Conservation (phyloP, 2,113 vertebrate genomes). For the Epinephelus fuscoguttatus region DNA sequence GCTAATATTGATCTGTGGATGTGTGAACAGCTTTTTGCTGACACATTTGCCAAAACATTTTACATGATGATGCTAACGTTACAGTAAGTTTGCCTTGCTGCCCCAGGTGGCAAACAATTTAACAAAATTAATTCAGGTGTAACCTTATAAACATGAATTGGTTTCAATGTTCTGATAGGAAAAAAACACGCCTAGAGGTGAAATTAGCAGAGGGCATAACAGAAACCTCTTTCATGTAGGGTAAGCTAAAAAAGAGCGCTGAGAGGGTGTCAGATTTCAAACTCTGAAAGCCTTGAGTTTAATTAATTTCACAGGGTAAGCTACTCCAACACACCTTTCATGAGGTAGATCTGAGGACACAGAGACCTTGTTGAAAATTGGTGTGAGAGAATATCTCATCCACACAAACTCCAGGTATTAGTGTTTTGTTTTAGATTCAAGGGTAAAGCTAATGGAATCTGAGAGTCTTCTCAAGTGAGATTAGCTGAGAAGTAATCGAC, state of each 20-base stretch:
- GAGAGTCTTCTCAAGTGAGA: slow-evolving; percentile 48
- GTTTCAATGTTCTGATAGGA: slow-evolving; percentile 49
- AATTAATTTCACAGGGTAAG: slow-evolving; percentile 60
- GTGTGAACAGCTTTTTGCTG: background rate
- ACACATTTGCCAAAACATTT: background rate
- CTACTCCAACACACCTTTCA: slow-evolving; percentile 35
- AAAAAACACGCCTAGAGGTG: slow-evolving; percentile 48
- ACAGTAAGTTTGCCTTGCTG: background rate
- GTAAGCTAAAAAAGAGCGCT: slow-evolving; percentile 20
- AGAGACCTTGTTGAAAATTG: slow-evolving; percentile 48
- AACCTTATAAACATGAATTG: background rate
- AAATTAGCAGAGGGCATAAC: slow-evolving; percentile 51
- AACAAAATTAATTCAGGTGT: background rate
- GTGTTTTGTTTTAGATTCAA: slow-evolving; percentile 62
- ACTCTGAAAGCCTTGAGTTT: slow-evolving; percentile 46
- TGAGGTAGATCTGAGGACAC: slow-evolving; percentile 52
- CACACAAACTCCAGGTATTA: slow-evolving; percentile 44
- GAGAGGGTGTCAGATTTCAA: slow-evolving; percentile 43
- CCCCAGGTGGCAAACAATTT: background rate
- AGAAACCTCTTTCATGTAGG: slow-evolving; percentile 53
- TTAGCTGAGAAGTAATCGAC: slow-evolving; percentile 52
- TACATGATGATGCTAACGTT: background rate
- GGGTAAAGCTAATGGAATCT: slow-evolving; percentile 58
- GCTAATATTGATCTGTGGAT: background rate
- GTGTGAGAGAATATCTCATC: slow-evolving; percentile 47